Conservation (phyloP, 2,113 vertebrate species). For the Climacteris rufus region DNA sequence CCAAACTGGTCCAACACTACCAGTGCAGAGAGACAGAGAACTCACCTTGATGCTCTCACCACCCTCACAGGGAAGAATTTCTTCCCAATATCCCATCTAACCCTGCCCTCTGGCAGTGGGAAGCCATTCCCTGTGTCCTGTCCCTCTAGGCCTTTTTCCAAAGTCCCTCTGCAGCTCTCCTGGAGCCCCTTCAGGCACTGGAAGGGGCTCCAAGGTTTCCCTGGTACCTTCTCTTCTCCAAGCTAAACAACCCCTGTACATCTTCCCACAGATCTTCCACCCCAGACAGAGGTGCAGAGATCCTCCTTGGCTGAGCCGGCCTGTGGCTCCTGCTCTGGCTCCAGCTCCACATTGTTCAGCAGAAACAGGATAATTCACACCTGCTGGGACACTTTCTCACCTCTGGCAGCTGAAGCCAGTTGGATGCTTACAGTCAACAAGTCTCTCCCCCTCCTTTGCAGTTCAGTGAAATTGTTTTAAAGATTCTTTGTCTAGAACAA, state of each 20-base stretch:
- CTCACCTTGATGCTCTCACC: accelerated
- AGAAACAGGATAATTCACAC: neutral
- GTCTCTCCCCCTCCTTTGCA: neutral
- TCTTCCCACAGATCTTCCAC: neutral
- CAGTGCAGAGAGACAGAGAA: neutral
- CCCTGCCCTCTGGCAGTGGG: neutral
- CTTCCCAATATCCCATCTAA: accelerated
- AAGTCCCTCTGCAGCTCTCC: neutral
- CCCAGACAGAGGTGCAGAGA: neutral
- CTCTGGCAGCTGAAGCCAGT: neutral
- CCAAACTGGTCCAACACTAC: neutral
- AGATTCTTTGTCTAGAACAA: neutral
- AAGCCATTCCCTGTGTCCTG: neutral
- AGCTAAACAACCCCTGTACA: neutral
- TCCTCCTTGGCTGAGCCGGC: neutral
- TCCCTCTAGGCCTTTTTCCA: neutral
- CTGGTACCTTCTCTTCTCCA: neutral
- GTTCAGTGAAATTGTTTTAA: neutral
- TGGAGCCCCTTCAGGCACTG: neutral
- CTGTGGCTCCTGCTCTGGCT: neutral
- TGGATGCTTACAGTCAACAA: neutral
- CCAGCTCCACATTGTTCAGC: accelerated
- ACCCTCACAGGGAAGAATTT: accelerated
- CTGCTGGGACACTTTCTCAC: neutral
- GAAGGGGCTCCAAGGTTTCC: accelerated